These are phyloP conservation scores for Lophura nycthemera DNA, from an alignment of 2,113 vertebrate genomes.

Conservation along the genomic window DNA sequence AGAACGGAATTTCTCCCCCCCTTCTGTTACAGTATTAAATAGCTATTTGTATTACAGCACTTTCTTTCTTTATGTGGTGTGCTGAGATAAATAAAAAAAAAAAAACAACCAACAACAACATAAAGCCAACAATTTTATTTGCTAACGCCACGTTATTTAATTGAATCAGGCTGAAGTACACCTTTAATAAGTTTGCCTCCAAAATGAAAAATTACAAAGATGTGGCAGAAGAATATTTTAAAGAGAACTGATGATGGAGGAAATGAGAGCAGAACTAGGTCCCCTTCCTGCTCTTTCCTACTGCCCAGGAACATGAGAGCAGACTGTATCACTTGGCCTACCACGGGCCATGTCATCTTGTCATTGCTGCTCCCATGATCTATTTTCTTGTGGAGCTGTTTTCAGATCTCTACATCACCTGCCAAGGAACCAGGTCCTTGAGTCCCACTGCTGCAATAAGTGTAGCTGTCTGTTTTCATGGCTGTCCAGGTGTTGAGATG, in stretches of 20 bases:
- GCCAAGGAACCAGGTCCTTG: neutral
- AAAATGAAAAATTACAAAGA: slow-evolving; percentile 51
- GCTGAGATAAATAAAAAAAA: neutral
- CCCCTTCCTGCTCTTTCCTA: slow-evolving; percentile 8
- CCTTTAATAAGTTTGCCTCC: slow-evolving; percentile 67
- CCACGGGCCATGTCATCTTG: fast-evolving
- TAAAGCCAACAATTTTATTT: slow-evolving; percentile 37
- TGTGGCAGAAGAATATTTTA: slow-evolving; percentile 42
- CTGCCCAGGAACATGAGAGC: neutral
- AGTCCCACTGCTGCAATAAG: neutral
- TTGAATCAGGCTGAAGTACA: slow-evolving; percentile 56
- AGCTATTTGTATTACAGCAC: slow-evolving; percentile 53
- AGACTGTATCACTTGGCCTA: neutral
- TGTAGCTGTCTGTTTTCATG: neutral
- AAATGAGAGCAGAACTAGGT: slow-evolving; percentile 6
- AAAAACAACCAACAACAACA: neutral
- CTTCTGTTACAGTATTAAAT: slow-evolving; percentile 56
- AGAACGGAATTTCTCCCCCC: slow-evolving; percentile 7
- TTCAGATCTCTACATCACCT: neutral
- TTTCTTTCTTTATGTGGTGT: neutral
- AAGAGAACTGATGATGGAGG: slow-evolving; percentile 51
- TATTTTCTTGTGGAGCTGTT: neutral
- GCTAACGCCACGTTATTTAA: slow-evolving; percentile 60
- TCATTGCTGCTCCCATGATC: neutral
- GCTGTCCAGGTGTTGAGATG: neutral